These are phyloP conservation scores for Sardinella longiceps DNA, from an alignment of 2,797 vertebrate genomes.

Conservation along the genomic window DNA sequence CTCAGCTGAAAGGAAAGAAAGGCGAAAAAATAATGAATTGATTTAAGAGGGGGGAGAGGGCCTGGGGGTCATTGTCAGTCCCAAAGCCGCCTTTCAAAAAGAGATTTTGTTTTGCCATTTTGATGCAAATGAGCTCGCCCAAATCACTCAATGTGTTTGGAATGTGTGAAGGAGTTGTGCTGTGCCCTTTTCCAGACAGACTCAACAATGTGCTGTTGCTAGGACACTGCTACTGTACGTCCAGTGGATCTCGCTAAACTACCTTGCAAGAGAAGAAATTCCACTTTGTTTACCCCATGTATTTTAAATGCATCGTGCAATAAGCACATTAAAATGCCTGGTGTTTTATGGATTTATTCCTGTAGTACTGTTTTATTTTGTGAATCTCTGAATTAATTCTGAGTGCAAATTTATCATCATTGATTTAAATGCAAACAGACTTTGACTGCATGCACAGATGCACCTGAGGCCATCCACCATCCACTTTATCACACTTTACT, in stretches of 20 bases:
- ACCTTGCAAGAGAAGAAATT: background rate
- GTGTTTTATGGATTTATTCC: background rate
- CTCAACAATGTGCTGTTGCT: constrained; percentile 25
- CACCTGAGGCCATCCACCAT: background rate
- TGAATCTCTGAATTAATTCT: background rate
- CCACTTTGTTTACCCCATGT: background rate
- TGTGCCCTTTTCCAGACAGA: constrained; percentile 35
- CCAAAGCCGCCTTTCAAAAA: constrained; percentile 29
- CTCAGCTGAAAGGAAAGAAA: constrained; percentile 22
- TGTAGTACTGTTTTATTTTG: background rate
- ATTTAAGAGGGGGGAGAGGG: constrained; percentile 56
- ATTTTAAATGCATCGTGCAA: background rate
- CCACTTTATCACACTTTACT: background rate
- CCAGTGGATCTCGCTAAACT: background rate
- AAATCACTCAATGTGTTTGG: constrained; percentile 39
- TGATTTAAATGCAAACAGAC: background rate
- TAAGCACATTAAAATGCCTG: background rate
- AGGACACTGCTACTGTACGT: constrained; percentile 34
- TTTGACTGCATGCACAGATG: background rate
- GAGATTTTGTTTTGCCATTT: constrained; percentile 31
- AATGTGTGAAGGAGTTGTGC: constrained; percentile 44
- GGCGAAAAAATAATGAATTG: constrained; percentile 63
- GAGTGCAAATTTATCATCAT: background rate
- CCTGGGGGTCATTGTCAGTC: constrained; percentile 49
- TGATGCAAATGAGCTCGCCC: constrained; percentile 43